Evolutionary conservation across 1,140 invertebrate species (phyloP), one percentile per base, ranked within the genome.

Genomic region (Brachionus rotundiformis): DNA sequence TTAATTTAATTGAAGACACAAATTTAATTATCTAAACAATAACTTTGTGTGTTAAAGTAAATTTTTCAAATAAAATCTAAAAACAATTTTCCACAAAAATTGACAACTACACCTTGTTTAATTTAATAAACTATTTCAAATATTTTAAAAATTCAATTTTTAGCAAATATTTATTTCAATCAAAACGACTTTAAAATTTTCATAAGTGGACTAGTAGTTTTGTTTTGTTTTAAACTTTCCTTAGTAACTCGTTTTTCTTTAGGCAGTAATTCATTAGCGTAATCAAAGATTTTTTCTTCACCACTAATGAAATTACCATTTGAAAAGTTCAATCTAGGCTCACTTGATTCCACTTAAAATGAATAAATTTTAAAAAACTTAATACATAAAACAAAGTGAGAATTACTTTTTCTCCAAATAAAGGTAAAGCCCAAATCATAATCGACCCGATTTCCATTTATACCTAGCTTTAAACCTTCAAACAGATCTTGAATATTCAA

Each of bases 401-500:
- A 11, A 11, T 41, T 73, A 73, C 68, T 44, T 73, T 73, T 41
- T 73, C 19, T 73, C 68, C 76, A 79, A 36, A 79, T 41, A 59
- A 79, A 79, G 3, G 76, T 79, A 79, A 79, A 61, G 25, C 76
- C 76, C 3, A 59, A 79, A 31, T 79, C 76, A 63, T 79, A 79
- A 27, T 33, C 36, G 4, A 19, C 29, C 59, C 76, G 29, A 23
- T 19, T 29, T 0, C 59, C 29, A 63, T 79, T 79, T 23, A 79
- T 2, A 3, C 76, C 33, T 16, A 79, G 19, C 3, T n/a, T 59
- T 5, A 79, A 19, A n/a, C 47, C 16, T 33, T 54, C 47, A 27
- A 79, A 79, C 2, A 63, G 13, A 10, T 79, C 76, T 13, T 23
- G 29, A 59, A 59, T 79, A n/a, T 29, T 36, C 16, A 79, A 59